Conservation (phyloP, 2,888 invertebrate genomes). For the Nycteola revayana region DNA sequence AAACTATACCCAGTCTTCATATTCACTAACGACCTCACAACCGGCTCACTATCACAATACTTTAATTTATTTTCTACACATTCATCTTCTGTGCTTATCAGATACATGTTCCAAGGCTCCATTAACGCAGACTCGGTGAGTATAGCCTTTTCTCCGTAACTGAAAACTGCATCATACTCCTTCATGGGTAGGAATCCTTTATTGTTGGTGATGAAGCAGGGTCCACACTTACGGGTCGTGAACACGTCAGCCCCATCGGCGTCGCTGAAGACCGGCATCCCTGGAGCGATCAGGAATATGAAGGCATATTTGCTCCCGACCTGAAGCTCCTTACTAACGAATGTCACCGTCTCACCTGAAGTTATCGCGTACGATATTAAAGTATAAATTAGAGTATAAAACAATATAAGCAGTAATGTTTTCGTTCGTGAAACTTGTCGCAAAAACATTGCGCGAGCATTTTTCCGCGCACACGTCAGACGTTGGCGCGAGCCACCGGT, state of each 20-base stretch:
- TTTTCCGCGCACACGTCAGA: slow-evolving; percentile 32
- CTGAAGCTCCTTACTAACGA: slow-evolving; percentile 46
- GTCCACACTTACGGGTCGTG: slow-evolving; percentile 39
- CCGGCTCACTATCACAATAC: slow-evolving; percentile 42
- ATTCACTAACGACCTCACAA: slow-evolving; percentile 27
- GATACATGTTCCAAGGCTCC: slow-evolving; percentile 46
- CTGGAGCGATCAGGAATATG: slow-evolving; percentile 45
- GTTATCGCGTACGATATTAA: slow-evolving; percentile 39
- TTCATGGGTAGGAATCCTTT: slow-evolving; percentile 51
- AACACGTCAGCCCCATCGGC: slow-evolving; percentile 51
- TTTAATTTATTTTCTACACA: slow-evolving; percentile 47
- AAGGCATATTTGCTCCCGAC: slow-evolving; percentile 49
- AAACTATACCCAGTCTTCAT: slow-evolving; percentile 33
- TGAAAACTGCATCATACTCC: slow-evolving; percentile 54
- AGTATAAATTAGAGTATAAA: slow-evolving; percentile 44
- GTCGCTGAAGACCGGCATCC: slow-evolving; percentile 40
- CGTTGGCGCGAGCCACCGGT: slow-evolving; percentile 39
- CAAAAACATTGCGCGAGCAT: slow-evolving; percentile 48
- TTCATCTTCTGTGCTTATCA: slow-evolving; percentile 35
- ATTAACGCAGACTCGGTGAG: slow-evolving; percentile 34
- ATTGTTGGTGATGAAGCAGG: slow-evolving; percentile 58
- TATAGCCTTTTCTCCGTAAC: slow-evolving; percentile 35
- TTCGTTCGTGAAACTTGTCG: slow-evolving; percentile 49
- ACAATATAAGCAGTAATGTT: slow-evolving; percentile 36
- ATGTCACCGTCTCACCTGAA: slow-evolving; percentile 37